Evolutionary conservation across 2,797 vertebrate genomes (phyloP).

Genomic region (Malacoraja senta): DNA sequence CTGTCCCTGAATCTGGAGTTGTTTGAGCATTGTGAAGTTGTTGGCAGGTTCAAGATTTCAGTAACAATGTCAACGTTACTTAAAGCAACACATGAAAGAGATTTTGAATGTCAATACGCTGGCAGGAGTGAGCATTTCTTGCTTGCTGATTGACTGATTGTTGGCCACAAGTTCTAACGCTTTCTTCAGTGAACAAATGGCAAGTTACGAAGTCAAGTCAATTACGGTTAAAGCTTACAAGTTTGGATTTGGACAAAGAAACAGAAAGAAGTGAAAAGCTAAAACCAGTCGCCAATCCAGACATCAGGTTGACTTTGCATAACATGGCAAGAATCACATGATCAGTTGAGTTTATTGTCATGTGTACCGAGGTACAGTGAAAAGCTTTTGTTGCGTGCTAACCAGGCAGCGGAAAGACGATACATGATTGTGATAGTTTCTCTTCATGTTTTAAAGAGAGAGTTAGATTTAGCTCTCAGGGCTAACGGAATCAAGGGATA

Average conservation of each 20-base stretch:
- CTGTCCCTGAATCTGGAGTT: not conserved
- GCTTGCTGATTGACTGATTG: too few relatives aligned
- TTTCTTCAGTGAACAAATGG: not conserved
- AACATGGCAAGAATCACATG: not conserved
- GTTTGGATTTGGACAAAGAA: not conserved
- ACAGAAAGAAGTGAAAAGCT: not conserved
- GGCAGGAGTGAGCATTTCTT: not conserved
- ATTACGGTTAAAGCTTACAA: not conserved
- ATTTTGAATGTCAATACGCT: not conserved
- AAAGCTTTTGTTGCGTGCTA: too few relatives aligned
- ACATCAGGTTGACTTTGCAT: not conserved
- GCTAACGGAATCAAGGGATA: too few relatives aligned
- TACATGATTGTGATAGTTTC: too few relatives aligned
- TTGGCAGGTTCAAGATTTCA: not conserved
- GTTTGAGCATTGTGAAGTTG: not conserved
- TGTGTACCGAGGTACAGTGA: too few relatives aligned
- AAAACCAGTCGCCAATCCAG: not conserved
- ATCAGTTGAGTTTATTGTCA: too few relatives aligned
- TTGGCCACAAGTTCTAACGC: too few relatives aligned
- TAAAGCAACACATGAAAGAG: not conserved
- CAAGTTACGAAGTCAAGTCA: not conserved
- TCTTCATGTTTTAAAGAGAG: too few relatives aligned
- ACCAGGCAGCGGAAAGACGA: too few relatives aligned
- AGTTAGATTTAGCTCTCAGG: too few relatives aligned
- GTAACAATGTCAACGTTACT: not conserved